Evolutionary conservation across 2,888 invertebrate genomes (phyloP).

Genomic region (Drosophila pseudotalamancana): DNA sequence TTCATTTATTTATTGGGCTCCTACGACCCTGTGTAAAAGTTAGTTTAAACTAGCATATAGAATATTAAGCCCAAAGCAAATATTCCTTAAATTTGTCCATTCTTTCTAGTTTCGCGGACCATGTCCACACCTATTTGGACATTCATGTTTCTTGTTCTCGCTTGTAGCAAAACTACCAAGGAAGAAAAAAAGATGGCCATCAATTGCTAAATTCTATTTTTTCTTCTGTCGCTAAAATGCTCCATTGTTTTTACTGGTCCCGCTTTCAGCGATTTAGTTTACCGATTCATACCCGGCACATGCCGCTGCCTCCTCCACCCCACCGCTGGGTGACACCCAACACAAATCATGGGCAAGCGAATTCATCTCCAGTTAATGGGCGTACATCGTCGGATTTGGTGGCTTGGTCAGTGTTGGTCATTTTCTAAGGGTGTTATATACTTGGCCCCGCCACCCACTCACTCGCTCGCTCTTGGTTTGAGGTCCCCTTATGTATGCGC

Average conservation of each 20-base stretch:
- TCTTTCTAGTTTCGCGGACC: background rate
- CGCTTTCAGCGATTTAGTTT: conserved; percentile 29
- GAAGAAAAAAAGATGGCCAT: conserved; percentile 35
- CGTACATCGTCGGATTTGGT: conserved; percentile 70
- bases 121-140: conserved; percentile 55
- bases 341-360: conserved; percentile 78
- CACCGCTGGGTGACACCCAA: conserved; percentile 38
- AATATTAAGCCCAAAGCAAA: background rate
- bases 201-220: conserved; percentile 66
- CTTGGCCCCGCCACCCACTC: conserved; percentile 30
- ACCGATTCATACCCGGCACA: conserved; percentile 6
- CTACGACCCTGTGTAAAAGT: too few relatives aligned
- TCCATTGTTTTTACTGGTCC: conserved; percentile 76
- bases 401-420: conserved; percentile 77
- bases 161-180: conserved; percentile 44
- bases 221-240: conserved; percentile 41
- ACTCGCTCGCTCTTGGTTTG: background rate
- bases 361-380: conserved; percentile 80
- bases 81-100: background rate
- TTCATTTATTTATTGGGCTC: background rate
- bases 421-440: conserved; percentile 78
- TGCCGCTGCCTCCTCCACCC: background rate
- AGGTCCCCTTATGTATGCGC: conserved; percentile 47
- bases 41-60: too few relatives aligned
- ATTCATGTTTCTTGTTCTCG: conserved; percentile 62